phyloP scores from a whole-genome alignment of 2,888 invertebrate genomes.

The Myopa testacea region DNA sequence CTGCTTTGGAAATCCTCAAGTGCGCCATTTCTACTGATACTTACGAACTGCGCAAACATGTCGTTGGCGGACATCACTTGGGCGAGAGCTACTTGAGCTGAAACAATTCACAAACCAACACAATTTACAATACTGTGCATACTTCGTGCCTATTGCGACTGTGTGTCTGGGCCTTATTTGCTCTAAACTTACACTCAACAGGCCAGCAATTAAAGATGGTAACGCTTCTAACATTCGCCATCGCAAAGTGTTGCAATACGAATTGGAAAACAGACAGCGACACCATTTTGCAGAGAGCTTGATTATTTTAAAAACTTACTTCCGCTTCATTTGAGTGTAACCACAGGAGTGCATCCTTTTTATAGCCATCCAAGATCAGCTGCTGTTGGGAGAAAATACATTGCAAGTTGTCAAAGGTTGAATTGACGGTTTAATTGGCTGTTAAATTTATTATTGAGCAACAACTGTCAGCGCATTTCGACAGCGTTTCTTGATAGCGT shows the following conservation, averaged over 20 bases:
- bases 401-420: not conserved
- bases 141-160: not conserved
- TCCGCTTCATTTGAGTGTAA: not conserved
- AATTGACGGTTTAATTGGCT: not conserved
- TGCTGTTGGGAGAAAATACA: not conserved
- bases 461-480: not conserved
- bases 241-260: conserved; percentile 53
- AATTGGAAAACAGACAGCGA: conserved; percentile 53
- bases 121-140: not conserved
- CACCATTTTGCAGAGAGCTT: conserved; percentile 46
- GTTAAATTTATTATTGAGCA: not conserved
- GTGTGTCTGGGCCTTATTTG: not conserved
- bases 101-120: not conserved
- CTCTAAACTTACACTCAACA: conserved; percentile 33
- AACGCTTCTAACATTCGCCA: conserved; percentile 50
- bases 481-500: not conserved
- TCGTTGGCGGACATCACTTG: conserved; percentile 43
- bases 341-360: not conserved
- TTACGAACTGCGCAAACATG: conserved; percentile 52
- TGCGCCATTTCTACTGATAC: conserved; percentile 42
- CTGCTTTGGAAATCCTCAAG: conserved; percentile 46
- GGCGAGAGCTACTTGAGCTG: conserved; percentile 49
- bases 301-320: not conserved
- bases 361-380: not conserved
- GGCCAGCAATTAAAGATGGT: conserved; percentile 57